Evolutionary conservation across 2,113 vertebrate genomes (phyloP), one percentile per base, ranked within the genome.

Genomic region (Malaclemys terrapin): DNA sequence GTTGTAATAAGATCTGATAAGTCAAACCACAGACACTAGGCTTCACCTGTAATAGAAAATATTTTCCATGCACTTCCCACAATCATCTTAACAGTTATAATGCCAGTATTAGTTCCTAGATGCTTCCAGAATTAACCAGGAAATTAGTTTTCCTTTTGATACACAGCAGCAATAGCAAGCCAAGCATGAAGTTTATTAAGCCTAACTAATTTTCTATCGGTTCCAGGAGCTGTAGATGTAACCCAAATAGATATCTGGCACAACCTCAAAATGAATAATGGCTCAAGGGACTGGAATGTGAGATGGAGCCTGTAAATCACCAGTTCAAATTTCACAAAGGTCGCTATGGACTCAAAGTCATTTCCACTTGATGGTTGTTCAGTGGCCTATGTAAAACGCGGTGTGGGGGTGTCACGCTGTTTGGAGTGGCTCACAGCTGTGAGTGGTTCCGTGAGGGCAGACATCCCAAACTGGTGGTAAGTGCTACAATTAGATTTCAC

Each of bases 21-120:
- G 81, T 78, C 89, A 82, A 62, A 0, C 0, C 2, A 78, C 83
- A 79, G 57, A 91, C 93, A 97, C 82, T 75, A 52, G 17, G 12
- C 42, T 94, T 94, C 12, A 57, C 76, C 53, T 80, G 4, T 89
- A 87, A 76, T 42, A n/a, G 50, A 75, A 93, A 88, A 89, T 85
- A 82, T 22, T 83, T 89, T 13, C 80, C 22, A 72, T 65, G 81
- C 94, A 75, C 72, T 91, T 25, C 76, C 92, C 79, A 9, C 0
- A 1, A 50, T 84, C 50, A 50, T 88, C 35, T 92, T 92, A 52
- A 50, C 87, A 81, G 57, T 83, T 94, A 86, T 81, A 93, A 96
- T 85, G 93, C n/a, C 79, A 25, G 50, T 92, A 65, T 89, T 87
- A 91, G 89, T 96, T 93, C 94, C 85, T 91, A 59, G 84, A 80